Base-by-base conservation (phyloP, 2,113 vertebrate genomes). In the Alexandromys fortis region DNA sequence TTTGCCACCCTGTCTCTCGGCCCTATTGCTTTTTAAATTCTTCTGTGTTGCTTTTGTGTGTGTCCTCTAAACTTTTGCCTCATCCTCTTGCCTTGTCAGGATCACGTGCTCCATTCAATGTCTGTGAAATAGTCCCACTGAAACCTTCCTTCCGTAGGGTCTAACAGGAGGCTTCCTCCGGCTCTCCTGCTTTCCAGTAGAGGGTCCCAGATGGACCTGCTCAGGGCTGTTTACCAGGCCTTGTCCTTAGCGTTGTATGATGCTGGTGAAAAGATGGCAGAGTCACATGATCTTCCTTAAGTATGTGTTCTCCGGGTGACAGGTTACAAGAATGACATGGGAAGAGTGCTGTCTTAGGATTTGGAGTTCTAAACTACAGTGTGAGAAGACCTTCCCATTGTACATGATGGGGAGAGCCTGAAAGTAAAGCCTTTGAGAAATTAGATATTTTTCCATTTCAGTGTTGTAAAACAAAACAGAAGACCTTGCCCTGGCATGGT, bases 381-480 rank as follows among this genome's bases (percentile, higher is more conserved):
- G 22, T 86, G 42, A 89, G 24, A 21, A 65, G n/a, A 28, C 4
- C 24, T 63, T 89, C 70, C 11, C n/a, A 73, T 6, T 92, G 22
- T 81, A 42, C 67, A 81, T 86, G 35, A 81, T 55, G 42, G 58
- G 9, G 19, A 86, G 24, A 76, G 76, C 10, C 42, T 92, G 67
- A 95, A 86, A 92, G 86, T 96, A 67, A 91, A 76, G 24, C 38
- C 92, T 95, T 78, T 88, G 38, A 88, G 82, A 79, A 96, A 58
- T 92, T 82, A 92, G 45, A 28, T 63, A 65, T 78, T 83, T 96
- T 13, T 83, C 19, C 42, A 22, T 76, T 96, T 88, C 65, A 85
- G 52, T 47, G n/a, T 42, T 73, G 3, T 73, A 8, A 75, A 55
- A 85, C 16, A 85, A 65, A 61, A 45, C 10, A 63, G 33, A 92